Percentiles rank a stretch among this genome's conserved stretches.
Evolutionary conservation across 2,888 invertebrate species (phyloP).

Genomic region (Monoplex corrugatus): DNA sequence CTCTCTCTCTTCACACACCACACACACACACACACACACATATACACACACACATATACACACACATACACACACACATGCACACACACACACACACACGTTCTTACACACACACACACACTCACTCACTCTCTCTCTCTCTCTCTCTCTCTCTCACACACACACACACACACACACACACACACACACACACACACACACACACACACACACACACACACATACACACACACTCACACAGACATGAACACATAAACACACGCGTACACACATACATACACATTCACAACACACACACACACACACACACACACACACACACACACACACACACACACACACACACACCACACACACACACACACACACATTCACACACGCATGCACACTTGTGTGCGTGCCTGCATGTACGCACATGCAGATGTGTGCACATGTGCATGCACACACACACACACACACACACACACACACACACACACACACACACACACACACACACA

Average conservation of each 20-base stretch:
- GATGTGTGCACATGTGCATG: background rate
- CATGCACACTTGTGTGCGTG: background rate
- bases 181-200: constrained; percentile 24
- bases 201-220: constrained; percentile 15
- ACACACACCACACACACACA: constrained; percentile 26
- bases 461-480: background rate
- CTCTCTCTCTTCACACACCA: too few relatives aligned
- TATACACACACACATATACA: too few relatives aligned
- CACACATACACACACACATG: too few relatives aligned
- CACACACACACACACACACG: too few relatives aligned
- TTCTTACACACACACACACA: too few relatives aligned
- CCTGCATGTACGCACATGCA: background rate
- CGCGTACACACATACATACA: background rate
- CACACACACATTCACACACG: background rate
- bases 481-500: background rate
- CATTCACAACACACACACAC: background rate
- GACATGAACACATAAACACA: background rate
- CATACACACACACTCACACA: constrained; percentile 17
- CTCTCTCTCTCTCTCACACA: too few relatives aligned
- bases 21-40: too few relatives aligned
- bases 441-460: background rate
- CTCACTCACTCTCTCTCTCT: too few relatives aligned
- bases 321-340: background rate
- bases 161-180: background rate
- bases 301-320: background rate